Evolutionary conservation across 2,888 invertebrate species (phyloP), one percentile per base, ranked within the genome.

Genomic region (Drosophila algonquin): DNA sequence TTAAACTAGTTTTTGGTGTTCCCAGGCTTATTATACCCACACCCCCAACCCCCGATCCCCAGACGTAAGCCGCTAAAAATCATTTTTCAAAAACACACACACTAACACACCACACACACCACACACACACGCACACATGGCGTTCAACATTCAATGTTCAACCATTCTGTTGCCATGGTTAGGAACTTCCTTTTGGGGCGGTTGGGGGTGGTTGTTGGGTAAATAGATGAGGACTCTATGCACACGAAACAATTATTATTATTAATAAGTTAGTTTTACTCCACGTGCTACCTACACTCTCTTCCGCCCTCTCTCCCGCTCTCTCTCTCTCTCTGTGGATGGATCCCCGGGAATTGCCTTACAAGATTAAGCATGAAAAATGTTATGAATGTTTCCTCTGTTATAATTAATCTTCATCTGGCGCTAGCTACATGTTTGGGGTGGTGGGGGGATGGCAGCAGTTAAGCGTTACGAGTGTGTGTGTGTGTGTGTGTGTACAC

Each of bases 301-400:
- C 65, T 4, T 2, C 10, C 4, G 16, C 18, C 14, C 27, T 2
- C 9, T 14, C 65, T 4, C 9, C 48, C 9, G 0, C 27, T 27
- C 21, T 2, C 50, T 12, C 21, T 21, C 0, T 21, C 21, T 21
- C 3, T 21, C 56, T 53, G 40, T 40, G 40, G 35, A 35, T 40
- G 40, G 40, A 40, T 40, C 14, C 40, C 52, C 45, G 30, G 51
- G 51, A 52, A 45, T 60, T 81, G 71, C 76, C 85, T 76, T 79
- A 79, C 79, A 82, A 82, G 87, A 82, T 82, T 83, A 83, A 88
- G 86, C 75, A 87, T 83, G 82, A 83, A 83, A 83, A 83, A 83
- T 83, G 88, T 85, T 88, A 85, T 76, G 86, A 88, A 83, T 87
- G 40, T 88, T 80, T 70, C 86, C 77, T 74, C 63, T 63, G 56